Evolutionary conservation across 2,797 vertebrate species (phyloP), one percentile per base, ranked within the genome.

Genomic region (Hirundo rustica): DNA sequence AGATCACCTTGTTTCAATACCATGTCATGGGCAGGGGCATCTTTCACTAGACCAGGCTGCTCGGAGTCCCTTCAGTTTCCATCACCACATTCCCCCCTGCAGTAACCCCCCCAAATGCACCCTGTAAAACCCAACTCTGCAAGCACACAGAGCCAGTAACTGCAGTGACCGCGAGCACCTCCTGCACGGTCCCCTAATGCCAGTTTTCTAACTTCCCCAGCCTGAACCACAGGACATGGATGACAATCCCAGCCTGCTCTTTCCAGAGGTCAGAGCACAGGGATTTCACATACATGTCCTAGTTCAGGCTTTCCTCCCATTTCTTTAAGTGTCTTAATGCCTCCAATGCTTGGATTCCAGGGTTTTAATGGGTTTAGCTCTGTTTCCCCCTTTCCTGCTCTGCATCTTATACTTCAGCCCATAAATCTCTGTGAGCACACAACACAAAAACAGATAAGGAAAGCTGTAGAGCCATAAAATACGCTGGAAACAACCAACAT

Each of bases 381-480:
- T 4, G 29, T 87, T 95, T 95, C 42, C 64, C 53, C 57, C n/a
- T 91, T 82, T 89, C 48, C 74, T 89, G 86, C 53, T 91, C 90
- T 71, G 48, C 84, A 79, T 96, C 86, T 79, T 86, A 73, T 88
- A 61, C 86, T 92, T 92, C 90, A 94, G 90, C 74, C 67, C 64
- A 94, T 96, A 95, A 96, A 95, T 92, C 95, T 90, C 83, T 38
- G n/a, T 61, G 65, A 89, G 67, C 65, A 89, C 61, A 80, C 75
- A 74, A 84, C 84, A 88, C 81, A 91, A 91, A 92, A 88, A 71
- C 91, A 94, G 89, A 84, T 92, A 94, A 94, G 53, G 34, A 88
- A 90, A 88, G 42, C 66, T 44, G 42, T 53, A 81, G 12, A 93
- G 76, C 40, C 64, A 71, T 90, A 93, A 95, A 85, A 77, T 45